phyloP scores from a whole-genome alignment of 2,888 invertebrate genomes.

The Steinernema hermaphroditum region DNA sequence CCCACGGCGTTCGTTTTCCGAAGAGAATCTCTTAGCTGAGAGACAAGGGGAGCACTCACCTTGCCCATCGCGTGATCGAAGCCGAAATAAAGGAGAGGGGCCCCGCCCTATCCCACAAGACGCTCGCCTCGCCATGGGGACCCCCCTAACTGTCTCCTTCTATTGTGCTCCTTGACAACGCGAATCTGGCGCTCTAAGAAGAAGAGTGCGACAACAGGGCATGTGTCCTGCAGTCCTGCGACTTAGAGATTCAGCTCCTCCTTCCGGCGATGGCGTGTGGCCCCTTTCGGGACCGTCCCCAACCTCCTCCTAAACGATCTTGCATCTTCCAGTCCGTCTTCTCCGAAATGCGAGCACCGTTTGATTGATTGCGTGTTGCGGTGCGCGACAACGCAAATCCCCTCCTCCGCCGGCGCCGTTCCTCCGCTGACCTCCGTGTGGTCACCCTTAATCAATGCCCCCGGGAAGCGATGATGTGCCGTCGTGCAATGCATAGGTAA shows the following conservation, averaged over 20 bases:
- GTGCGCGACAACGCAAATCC: constrained; percentile 27
- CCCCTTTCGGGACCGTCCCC: neutral
- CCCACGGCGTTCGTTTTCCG: constrained; percentile 8
- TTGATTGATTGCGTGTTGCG: constrained; percentile 25
- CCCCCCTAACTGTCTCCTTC: too few species aligned
- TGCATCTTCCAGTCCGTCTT: neutral
- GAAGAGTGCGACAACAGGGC: too few species aligned
- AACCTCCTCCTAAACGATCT: constrained; percentile 9
- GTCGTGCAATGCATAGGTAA: constrained; percentile 18
- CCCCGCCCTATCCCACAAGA: neutral
- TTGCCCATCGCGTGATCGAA: neutral
- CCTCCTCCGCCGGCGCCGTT: neutral
- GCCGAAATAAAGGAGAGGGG: neutral
- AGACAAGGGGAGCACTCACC: constrained; percentile 14
- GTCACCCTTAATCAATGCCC: constrained; percentile 17
- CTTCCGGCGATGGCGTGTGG: constrained; percentile 6
- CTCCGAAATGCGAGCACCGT: constrained; percentile 8
- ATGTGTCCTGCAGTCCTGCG: too few species aligned
- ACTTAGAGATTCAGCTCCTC: too few species aligned
- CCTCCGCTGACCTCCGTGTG: constrained; percentile 5
- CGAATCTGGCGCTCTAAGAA: too few species aligned
- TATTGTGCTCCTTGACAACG: too few species aligned
- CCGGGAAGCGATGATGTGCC: constrained; percentile 11
- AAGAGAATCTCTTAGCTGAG: neutral
- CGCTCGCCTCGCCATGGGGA: too few species aligned